Percentiles rank a stretch among this genome's conserved stretches.
Evolutionary conservation across 2,797 vertebrate genomes (phyloP).

Genomic region (Margarornis squamiger): DNA sequence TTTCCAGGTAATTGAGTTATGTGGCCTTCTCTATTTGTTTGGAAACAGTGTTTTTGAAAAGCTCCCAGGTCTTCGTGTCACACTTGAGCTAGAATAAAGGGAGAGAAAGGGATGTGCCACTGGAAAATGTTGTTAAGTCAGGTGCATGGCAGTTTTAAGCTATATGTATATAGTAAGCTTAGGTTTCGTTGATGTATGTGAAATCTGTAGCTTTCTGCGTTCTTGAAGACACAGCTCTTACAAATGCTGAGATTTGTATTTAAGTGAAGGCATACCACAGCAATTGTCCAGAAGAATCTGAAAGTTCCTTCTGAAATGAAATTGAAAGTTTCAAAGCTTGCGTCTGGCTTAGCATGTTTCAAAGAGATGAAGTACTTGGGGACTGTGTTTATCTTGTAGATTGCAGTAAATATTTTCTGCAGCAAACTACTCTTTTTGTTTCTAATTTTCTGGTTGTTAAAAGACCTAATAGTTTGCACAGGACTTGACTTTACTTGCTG

Average conservation of each 20-base stretch:
- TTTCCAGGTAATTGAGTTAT: background rate
- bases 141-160: background rate
- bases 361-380: background rate
- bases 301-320: constrained; percentile 13
- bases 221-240: background rate
- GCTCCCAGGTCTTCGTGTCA: background rate
- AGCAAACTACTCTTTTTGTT: constrained; percentile 13
- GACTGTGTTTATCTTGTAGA: background rate
- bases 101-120: background rate
- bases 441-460: constrained; percentile 69
- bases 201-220: background rate
- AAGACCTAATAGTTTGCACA: constrained; percentile 68
- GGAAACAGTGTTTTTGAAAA: background rate
- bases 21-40: background rate
- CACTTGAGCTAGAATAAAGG: background rate
- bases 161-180: background rate
- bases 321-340: background rate
- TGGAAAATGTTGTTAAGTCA: background rate
- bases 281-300: background rate
- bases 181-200: background rate
- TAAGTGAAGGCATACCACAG: background rate
- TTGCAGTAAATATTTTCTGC: constrained; percentile 5
- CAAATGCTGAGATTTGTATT: background rate
- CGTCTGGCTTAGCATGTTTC: background rate
- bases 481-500: constrained; percentile 68